These are phyloP conservation scores for Astur gentilis DNA, from an alignment of 2,113 vertebrate genomes.

Conservation along the genomic window DNA sequence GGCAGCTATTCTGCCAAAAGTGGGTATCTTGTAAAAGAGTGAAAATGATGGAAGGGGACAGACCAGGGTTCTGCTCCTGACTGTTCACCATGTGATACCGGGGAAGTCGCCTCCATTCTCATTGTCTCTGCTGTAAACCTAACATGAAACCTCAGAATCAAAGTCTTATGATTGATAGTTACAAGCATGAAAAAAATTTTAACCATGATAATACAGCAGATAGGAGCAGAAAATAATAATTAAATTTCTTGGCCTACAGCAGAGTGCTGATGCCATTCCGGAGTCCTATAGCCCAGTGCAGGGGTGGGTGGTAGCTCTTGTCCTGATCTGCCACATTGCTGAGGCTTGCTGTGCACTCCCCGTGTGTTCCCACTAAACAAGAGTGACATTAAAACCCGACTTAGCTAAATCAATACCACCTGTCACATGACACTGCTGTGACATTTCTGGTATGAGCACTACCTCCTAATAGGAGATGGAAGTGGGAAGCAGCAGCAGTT, in stretches of 20 bases:
- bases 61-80: neutral
- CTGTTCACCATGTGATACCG: neutral
- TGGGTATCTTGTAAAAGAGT: neutral
- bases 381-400: neutral
- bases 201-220: neutral
- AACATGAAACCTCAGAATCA: neutral
- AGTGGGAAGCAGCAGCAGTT: conserved; percentile 40
- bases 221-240: neutral
- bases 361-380: neutral
- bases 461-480: neutral
- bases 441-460: conserved; percentile 1
- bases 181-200: neutral
- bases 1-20: neutral
- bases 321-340: neutral
- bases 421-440: conserved; percentile 10
- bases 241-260: neutral
- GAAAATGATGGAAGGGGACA: neutral
- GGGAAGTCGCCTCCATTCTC: neutral
- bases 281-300: neutral
- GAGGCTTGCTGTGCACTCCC: neutral
- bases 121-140: neutral
- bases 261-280: neutral
- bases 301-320: neutral
- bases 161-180: neutral
- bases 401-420: neutral